phyloP scores from a whole-genome alignment of 2,113 vertebrate species.

The Petromus typicus region DNA sequence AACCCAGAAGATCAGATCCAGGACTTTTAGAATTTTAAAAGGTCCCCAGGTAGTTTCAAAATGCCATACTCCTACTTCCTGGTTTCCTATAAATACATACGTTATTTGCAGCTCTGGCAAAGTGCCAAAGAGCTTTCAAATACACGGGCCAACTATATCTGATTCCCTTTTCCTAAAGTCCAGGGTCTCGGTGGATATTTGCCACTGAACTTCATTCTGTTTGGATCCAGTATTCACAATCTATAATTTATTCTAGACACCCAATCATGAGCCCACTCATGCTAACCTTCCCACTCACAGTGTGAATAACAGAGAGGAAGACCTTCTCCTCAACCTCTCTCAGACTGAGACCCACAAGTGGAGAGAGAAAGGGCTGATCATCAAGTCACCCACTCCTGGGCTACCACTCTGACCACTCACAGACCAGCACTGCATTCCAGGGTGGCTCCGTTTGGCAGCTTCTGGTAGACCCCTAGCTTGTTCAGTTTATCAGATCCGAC shows the following conservation, averaged over 20 bases:
- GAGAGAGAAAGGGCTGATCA: not conserved
- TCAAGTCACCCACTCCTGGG: rapidly evolving
- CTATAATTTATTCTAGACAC: no score
- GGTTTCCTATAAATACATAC: not conserved
- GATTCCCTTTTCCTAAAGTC: not conserved
- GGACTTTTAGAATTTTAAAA: not conserved
- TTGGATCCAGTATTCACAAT: not conserved
- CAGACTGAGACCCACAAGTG: not conserved
- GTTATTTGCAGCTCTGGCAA: not conserved
- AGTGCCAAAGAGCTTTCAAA: not conserved
- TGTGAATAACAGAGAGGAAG: not conserved
- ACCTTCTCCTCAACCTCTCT: not conserved
- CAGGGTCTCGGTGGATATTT: not conserved
- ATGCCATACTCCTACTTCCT: no score
- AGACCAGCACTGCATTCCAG: not conserved
- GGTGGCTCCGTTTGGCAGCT: not conserved
- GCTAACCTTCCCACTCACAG: no score
- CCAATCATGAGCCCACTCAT: not conserved
- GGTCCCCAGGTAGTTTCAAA: not conserved
- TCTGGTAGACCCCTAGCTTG: not conserved
- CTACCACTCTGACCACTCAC: not conserved
- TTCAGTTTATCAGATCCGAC: constrained; percentile 1
- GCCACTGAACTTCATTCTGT: not conserved
- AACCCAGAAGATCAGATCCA: not conserved
- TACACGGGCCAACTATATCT: not conserved